Conservation (phyloP, 2,888 invertebrate species). For the Caenorhabditis uteleia region DNA sequence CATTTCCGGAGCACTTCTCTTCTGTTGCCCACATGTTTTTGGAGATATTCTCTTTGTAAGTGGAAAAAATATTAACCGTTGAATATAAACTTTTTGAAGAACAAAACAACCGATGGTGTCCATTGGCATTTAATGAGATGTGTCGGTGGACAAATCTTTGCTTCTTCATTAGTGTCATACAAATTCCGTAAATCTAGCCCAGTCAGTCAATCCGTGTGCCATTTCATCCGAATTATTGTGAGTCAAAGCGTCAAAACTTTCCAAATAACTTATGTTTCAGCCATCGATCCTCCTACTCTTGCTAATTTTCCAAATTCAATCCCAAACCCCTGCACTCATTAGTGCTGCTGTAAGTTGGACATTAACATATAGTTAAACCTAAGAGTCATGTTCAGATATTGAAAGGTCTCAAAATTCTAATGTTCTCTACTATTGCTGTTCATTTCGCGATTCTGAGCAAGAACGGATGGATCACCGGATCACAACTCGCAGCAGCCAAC, state of each 20-base stretch:
- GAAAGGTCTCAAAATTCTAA: constrained; percentile 42
- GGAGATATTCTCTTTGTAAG: constrained; percentile 62
- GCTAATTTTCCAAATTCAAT: constrained; percentile 56
- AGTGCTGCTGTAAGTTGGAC: constrained; percentile 29
- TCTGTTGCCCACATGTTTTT: constrained; percentile 50
- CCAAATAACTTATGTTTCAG: constrained; percentile 23
- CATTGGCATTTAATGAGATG: constrained; percentile 69
- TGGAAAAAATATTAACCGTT: constrained; percentile 10
- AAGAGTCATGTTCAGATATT: constrained; percentile 30
- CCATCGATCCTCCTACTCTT: constrained; percentile 54
- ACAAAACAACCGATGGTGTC: constrained; percentile 64
- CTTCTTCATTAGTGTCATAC: constrained; percentile 48
- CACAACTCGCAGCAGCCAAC: constrained; percentile 31
- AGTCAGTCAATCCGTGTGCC: constrained; percentile 44
- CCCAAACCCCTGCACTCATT: constrained; percentile 47
- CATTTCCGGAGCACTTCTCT: constrained; percentile 48
- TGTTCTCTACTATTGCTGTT: constrained; percentile 40
- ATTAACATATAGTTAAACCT: neutral
- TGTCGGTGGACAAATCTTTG: constrained; percentile 66
- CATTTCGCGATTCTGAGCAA: constrained; percentile 44
- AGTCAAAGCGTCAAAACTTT: constrained; percentile 8
- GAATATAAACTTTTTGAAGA: neutral
- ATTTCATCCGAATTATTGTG: constrained; percentile 48
- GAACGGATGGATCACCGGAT: constrained; percentile 56
- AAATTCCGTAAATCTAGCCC: constrained; percentile 26